phyloP scores from a whole-genome alignment of 2,888 invertebrate species.

The Cephus pulcher region DNA sequence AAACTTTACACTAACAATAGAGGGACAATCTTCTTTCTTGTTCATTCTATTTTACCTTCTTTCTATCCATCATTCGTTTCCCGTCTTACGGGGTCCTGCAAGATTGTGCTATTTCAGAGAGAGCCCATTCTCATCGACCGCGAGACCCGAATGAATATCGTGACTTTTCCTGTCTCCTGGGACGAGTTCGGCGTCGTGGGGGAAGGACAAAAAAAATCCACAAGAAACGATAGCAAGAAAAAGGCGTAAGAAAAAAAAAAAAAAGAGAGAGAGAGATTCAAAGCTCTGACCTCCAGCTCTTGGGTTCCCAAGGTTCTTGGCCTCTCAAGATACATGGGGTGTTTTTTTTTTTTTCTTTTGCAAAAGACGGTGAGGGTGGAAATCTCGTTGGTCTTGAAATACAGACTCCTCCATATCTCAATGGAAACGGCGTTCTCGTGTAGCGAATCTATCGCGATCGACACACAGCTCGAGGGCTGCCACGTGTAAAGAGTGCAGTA shows the following conservation, averaged over 20 bases:
- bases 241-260: neutral
- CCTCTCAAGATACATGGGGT: too few species aligned
- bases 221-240: neutral
- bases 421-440: constrained; percentile 1
- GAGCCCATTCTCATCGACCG: constrained; percentile 13
- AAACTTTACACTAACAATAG: too few species aligned
- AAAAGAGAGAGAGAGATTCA: neutral
- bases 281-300: too few species aligned
- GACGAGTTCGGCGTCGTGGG: constrained; percentile 14
- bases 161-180: too few species aligned
- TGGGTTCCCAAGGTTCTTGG: too few species aligned
- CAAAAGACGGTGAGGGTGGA: neutral
- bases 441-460: constrained; percentile 9
- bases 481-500: constrained; percentile 15
- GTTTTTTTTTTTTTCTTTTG: neutral
- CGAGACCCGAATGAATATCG: constrained; percentile 8
- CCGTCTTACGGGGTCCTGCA: too few species aligned
- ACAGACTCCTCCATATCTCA: neutral
- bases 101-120: neutral
- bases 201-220: neutral
- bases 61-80: too few species aligned
- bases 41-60: too few species aligned
- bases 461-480: neutral
- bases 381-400: constrained; percentile 2
- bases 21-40: too few species aligned